Evolutionary conservation across 30 jellyfish, hydroid and myxozoan genomes (phyloP).

Genomic region (Euphysa ruthae): DNA sequence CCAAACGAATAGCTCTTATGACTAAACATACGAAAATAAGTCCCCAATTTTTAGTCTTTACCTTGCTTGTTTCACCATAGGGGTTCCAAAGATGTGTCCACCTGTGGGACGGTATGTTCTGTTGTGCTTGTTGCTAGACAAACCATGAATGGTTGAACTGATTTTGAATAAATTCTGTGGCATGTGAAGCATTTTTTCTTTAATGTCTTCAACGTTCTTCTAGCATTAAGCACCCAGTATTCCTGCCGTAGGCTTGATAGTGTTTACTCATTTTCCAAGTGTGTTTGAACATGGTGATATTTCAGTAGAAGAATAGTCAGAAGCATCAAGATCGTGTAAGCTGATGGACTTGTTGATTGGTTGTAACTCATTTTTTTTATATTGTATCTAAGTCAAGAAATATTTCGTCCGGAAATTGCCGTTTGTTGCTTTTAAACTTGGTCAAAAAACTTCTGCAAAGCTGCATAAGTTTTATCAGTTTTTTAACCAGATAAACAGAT

Average conservation of each 20-base stretch:
- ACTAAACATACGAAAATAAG: conserved; percentile 10
- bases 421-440: no score
- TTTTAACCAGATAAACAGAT: no score
- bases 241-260: background rate
- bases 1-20: conserved; percentile 29
- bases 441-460: no score
- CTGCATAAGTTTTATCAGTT: no score
- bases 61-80: background rate
- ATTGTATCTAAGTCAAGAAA: no score
- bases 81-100: conserved; percentile 29
- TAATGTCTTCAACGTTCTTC: background rate
- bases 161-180: background rate
- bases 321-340: no score
- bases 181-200: conserved; percentile 7
- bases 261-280: no score
- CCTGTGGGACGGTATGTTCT: conserved; percentile 11
- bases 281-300: no score
- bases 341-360: no score
- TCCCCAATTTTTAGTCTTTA: conserved; percentile 22
- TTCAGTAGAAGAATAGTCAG: no score
- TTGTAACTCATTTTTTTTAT: no score
- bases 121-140: conserved; percentile 8
- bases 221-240: conserved; percentile 17
- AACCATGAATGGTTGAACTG: conserved; percentile 15
- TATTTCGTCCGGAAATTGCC: no score